Evolutionary conservation across 2,888 invertebrate species (phyloP).

Genomic region (Allophyes oxyacanthae): DNA sequence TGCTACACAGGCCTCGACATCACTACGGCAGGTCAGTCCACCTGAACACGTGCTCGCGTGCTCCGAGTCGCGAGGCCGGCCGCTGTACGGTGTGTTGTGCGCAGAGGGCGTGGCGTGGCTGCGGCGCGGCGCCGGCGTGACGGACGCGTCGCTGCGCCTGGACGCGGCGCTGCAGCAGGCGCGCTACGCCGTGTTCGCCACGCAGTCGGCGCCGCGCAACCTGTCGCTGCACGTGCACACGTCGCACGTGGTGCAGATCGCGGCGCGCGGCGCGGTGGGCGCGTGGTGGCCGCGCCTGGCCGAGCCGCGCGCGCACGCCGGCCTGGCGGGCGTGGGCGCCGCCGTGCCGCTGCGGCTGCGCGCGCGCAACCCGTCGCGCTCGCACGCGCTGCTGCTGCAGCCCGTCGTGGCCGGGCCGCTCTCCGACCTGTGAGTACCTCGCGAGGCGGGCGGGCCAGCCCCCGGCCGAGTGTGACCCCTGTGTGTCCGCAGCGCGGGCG

Average conservation of each 20-base stretch:
- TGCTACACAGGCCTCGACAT: slow-evolving; percentile 94
- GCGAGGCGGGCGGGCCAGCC: too few species aligned
- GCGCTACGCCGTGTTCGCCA: slow-evolving; percentile 47
- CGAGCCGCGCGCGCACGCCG: slow-evolving; percentile 28
- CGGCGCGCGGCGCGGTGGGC: slow-evolving; percentile 52
- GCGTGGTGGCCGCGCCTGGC: slow-evolving; percentile 61
- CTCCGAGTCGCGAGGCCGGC: background rate
- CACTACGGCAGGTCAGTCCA: slow-evolving; percentile 88
- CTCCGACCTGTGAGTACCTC: slow-evolving; percentile 38
- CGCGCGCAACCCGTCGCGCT: slow-evolving; percentile 93
- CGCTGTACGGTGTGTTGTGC: slow-evolving; percentile 23
- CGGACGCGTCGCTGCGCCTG: slow-evolving; percentile 59
- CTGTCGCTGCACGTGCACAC: slow-evolving; percentile 94
- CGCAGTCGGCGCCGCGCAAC: slow-evolving; percentile 82
- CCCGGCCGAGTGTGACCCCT: too few species aligned
- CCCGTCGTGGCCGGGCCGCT: slow-evolving; percentile 52
- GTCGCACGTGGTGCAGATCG: slow-evolving; percentile 82
- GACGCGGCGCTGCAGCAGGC: slow-evolving; percentile 44
- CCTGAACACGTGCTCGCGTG: too few species aligned
- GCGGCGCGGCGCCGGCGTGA: slow-evolving; percentile 51
- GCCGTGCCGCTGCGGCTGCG: slow-evolving; percentile 90
- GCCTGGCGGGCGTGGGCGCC: slow-evolving; percentile 71
- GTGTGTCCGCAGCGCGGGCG: slow-evolving; percentile 36
- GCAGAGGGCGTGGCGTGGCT: slow-evolving; percentile 68
- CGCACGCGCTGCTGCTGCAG: slow-evolving; percentile 92